phyloP scores from a whole-genome alignment of 2,797 vertebrate genomes.

The Argentina silus region DNA sequence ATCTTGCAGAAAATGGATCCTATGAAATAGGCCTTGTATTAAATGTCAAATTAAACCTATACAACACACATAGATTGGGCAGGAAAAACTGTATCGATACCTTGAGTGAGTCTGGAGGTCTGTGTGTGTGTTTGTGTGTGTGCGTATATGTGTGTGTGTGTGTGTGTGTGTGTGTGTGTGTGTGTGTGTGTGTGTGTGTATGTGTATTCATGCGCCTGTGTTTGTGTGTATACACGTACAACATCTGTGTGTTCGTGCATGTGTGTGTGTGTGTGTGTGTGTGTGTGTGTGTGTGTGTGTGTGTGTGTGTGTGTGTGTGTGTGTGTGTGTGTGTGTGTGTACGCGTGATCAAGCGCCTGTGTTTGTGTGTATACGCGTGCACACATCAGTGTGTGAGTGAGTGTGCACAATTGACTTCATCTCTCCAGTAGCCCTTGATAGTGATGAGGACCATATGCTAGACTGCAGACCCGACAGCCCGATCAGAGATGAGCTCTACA shows the following conservation, averaged over 20 bases:
- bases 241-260: background rate
- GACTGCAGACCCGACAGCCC: background rate
- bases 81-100: background rate
- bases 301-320: background rate
- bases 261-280: background rate
- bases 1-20: conserved; percentile 56
- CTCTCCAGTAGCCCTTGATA: conserved; percentile 30
- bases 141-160: too few species aligned
- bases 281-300: background rate
- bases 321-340: background rate
- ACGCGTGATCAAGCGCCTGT: background rate
- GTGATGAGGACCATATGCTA: conserved; percentile 37
- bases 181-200: background rate
- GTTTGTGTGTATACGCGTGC: background rate
- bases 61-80: background rate
- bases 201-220: background rate
- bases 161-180: conserved; percentile 5
- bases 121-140: background rate
- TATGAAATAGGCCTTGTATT: conserved; percentile 17
- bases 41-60: background rate
- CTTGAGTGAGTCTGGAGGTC: too few species aligned
- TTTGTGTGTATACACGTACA: too few species aligned
- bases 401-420: conserved; percentile 17
- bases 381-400: background rate
- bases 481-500: conserved; percentile 18